Evolutionary conservation across 2,797 vertebrate genomes (phyloP).

Genomic region (Varecia variegata): DNA sequence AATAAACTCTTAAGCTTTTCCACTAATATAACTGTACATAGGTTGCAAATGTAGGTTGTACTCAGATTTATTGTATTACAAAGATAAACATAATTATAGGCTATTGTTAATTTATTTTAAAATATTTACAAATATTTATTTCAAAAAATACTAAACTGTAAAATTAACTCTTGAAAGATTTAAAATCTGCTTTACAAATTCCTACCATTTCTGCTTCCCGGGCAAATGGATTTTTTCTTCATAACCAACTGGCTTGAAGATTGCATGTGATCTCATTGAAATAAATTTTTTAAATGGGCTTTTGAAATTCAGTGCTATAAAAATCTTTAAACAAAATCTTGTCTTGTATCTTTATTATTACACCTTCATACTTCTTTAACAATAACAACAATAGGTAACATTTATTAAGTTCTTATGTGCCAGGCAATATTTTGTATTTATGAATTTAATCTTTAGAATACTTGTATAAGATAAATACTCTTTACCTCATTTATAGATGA

Average conservation of each 20-base stretch:
- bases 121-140: not conserved
- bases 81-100: not conserved
- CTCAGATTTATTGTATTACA: not conserved
- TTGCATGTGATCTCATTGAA: not conserved
- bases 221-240: not conserved
- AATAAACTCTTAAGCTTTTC: not conserved
- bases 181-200: not conserved
- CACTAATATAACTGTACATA: not conserved
- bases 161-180: not conserved
- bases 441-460: not conserved
- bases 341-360: not conserved
- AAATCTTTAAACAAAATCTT: constrained; percentile 28
- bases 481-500: not conserved
- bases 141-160: not conserved
- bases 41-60: not conserved
- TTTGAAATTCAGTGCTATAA: not conserved
- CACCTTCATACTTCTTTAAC: not conserved
- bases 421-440: not conserved
- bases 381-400: not conserved
- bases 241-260: not conserved
- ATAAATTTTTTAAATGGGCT: not conserved
- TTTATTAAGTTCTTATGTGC: not conserved
- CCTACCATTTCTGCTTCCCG: not conserved
- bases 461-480: not conserved
- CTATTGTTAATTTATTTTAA: not conserved